phyloP scores from a whole-genome alignment of 1,140 invertebrate genomes.

The Trichogramma pretiosum region DNA sequence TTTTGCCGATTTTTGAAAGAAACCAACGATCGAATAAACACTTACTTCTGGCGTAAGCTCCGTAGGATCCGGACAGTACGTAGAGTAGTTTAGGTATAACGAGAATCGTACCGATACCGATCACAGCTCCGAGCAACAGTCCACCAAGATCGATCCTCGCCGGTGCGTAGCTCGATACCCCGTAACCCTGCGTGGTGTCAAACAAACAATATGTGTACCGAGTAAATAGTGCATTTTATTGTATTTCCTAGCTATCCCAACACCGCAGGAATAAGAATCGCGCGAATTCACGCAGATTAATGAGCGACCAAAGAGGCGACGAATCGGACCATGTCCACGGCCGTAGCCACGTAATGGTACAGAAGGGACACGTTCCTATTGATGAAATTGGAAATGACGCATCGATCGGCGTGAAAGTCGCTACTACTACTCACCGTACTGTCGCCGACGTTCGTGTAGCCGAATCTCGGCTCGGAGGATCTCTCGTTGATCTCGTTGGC shows the following conservation, averaged over 20 bases:
- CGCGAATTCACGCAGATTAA: too few relatives aligned
- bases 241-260: background rate
- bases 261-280: background rate
- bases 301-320: too few relatives aligned
- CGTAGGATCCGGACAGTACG: constrained; percentile 58
- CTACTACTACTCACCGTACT: constrained; percentile 9
- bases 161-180: constrained; percentile 52
- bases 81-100: constrained; percentile 69
- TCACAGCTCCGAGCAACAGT: constrained; percentile 65
- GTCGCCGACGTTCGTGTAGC: constrained; percentile 35
- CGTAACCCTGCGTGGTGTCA: constrained; percentile 38
- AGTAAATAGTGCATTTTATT: constrained; percentile 14
- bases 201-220: background rate
- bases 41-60: constrained; percentile 63
- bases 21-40: constrained; percentile 11
- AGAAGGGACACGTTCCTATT: background rate
- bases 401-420: background rate
- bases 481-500: constrained; percentile 29
- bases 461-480: constrained; percentile 38
- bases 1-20: background rate
- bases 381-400: constrained; percentile 3
- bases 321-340: background rate
- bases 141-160: constrained; percentile 74
- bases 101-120: constrained; percentile 69
- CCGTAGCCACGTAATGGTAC: background rate